phyloP scores from a whole-genome alignment of 2,113 vertebrate genomes.

The Macrotis lagotis region DNA sequence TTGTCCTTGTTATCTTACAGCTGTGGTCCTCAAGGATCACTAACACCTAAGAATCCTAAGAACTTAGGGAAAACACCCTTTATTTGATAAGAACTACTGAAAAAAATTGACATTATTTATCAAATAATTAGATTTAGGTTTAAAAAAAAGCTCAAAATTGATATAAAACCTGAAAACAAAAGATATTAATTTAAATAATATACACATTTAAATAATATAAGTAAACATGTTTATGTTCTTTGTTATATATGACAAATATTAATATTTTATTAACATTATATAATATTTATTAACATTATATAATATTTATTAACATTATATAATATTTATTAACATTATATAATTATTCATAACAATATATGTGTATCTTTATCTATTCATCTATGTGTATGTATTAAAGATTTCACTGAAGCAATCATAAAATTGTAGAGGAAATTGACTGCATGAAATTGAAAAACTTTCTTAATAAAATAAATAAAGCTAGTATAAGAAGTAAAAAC shows the following conservation, averaged over 20 bases:
- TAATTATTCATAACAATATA: neutral
- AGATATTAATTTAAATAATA: neutral
- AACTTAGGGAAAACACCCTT: neutral
- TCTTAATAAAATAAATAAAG: neutral
- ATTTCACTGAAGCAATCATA: neutral
- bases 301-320: neutral
- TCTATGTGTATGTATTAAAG: neutral
- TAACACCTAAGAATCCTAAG: too few relatives aligned
- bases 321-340: neutral
- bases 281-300: neutral
- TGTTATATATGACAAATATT: neutral
- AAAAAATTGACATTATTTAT: neutral
- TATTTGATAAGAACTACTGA: neutral
- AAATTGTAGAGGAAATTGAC: neutral
- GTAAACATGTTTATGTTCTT: neutral
- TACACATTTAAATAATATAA: neutral
- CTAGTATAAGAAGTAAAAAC: neutral
- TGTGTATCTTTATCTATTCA: neutral
- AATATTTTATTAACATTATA: neutral
- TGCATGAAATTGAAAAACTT: neutral
- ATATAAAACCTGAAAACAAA: neutral
- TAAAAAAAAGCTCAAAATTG: neutral
- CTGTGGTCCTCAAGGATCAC: too few relatives aligned
- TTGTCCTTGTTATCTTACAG: too few relatives aligned
- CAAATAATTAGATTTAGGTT: neutral